phyloP scores from a whole-genome alignment of 2,888 invertebrate genomes.

The Cecidostiba fungosa region DNA sequence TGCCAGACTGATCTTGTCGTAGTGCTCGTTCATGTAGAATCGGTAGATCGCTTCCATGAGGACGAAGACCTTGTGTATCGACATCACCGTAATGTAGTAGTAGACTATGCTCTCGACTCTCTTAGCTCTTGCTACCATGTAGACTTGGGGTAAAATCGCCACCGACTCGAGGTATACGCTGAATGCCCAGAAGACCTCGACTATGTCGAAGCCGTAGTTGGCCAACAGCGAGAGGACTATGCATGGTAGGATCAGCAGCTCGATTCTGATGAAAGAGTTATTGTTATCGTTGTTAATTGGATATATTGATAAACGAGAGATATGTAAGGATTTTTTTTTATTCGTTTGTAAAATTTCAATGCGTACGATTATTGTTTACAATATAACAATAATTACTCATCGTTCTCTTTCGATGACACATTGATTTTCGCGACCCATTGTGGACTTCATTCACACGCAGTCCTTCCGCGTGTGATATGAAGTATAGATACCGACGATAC shows the following conservation, averaged over 20 bases:
- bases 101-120: conserved; percentile 48
- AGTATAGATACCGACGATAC: not conserved
- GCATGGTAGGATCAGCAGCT: conserved; percentile 54
- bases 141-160: conserved; percentile 58
- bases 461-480: no score
- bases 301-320: not conserved
- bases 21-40: conserved; percentile 32
- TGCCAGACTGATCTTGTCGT: conserved; percentile 54
- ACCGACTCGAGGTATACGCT: conserved; percentile 60
- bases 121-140: conserved; percentile 28
- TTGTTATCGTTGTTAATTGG: not conserved
- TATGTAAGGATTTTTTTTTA: not conserved
- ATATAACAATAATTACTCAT: no score
- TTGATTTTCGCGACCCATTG: not conserved
- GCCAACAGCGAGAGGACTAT: conserved; percentile 46
- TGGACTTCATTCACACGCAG: no score
- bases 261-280: conserved; percentile 48
- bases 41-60: conserved; percentile 41
- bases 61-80: conserved; percentile 41
- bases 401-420: no score
- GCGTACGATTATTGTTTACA: not conserved
- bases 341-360: not conserved
- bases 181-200: conserved; percentile 56
- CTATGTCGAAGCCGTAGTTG: conserved; percentile 40
- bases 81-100: conserved; percentile 47